phyloP scores from a whole-genome alignment of 2,797 vertebrate species.

The Falco columbarius region DNA sequence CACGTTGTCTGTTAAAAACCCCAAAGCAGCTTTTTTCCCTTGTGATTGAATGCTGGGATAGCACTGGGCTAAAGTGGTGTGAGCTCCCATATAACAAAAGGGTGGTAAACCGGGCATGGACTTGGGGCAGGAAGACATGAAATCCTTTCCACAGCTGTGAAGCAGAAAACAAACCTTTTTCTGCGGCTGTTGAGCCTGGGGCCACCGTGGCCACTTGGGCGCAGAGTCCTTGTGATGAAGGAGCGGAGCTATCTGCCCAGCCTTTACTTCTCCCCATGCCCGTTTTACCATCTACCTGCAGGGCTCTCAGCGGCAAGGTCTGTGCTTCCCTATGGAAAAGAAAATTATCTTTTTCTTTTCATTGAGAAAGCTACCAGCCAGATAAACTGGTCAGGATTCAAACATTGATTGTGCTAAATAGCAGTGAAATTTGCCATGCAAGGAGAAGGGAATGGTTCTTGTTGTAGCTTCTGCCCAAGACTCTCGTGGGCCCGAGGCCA shows the following conservation, averaged over 20 bases:
- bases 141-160: not conserved
- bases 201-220: accelerated
- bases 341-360: not conserved
- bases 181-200: not conserved
- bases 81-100: not conserved
- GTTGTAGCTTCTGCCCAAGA: not conserved
- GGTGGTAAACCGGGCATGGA: not conserved
- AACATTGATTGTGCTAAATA: not conserved
- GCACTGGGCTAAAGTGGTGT: not conserved
- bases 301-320: not conserved
- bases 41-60: not conserved
- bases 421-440: conserved; percentile 3
- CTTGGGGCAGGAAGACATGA: not conserved
- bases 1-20: not conserved
- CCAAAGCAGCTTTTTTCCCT: not conserved
- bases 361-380: not conserved
- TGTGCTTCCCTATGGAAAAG: not conserved
- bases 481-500: not conserved
- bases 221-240: not conserved
- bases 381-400: not conserved
- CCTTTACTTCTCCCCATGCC: accelerated
- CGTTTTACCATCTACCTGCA: not conserved
- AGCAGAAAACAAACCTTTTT: not conserved
- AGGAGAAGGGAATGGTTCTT: not conserved
- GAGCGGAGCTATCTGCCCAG: not conserved